These are phyloP conservation scores for Etheostoma cragini DNA, from an alignment of 2,113 vertebrate species.

Conservation along the genomic window DNA sequence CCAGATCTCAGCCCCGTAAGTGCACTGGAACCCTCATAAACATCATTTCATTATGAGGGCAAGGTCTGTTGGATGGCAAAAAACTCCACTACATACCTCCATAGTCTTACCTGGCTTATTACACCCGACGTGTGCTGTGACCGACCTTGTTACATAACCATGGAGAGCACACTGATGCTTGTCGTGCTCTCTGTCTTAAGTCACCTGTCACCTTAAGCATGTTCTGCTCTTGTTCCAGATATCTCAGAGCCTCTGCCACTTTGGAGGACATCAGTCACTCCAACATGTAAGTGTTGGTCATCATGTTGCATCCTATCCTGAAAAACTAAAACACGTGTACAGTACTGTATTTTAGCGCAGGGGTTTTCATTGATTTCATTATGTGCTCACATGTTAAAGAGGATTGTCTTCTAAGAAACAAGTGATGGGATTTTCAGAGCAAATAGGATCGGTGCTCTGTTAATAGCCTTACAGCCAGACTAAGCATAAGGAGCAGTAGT, in stretches of 20 bases:
- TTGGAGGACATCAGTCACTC: slow-evolving; percentile 89
- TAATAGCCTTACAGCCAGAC: slow-evolving; percentile 75
- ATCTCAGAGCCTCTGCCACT: slow-evolving; percentile 88
- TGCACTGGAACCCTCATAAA: slow-evolving; percentile 44
- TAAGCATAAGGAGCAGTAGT: slow-evolving; percentile 57
- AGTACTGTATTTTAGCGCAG: fast-evolving
- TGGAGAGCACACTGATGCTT: slow-evolving; percentile 25
- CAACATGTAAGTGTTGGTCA: slow-evolving; percentile 82
- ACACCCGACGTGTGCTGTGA: slow-evolving; percentile 1
- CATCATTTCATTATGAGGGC: not conserved
- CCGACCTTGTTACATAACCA: slow-evolving; percentile 57
- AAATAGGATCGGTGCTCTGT: slow-evolving; percentile 69
- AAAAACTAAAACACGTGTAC: not conserved
- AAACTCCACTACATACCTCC: not conserved
- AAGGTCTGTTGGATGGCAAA: not conserved
- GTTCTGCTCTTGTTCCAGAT: slow-evolving; percentile 79
- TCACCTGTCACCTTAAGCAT: slow-evolving; percentile 30
- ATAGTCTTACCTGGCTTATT: slow-evolving; percentile 11
- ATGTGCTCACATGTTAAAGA: slow-evolving; percentile 34
- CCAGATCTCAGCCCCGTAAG: slow-evolving; percentile 93
- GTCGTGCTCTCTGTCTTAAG: slow-evolving; percentile 11
- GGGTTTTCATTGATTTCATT: not conserved
- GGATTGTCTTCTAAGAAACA: slow-evolving; percentile 49
- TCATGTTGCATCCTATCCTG: not conserved
- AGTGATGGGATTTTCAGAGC: slow-evolving; percentile 77